phyloP scores from a whole-genome alignment of 2,113 vertebrate species.

The Electrona antarctica region DNA sequence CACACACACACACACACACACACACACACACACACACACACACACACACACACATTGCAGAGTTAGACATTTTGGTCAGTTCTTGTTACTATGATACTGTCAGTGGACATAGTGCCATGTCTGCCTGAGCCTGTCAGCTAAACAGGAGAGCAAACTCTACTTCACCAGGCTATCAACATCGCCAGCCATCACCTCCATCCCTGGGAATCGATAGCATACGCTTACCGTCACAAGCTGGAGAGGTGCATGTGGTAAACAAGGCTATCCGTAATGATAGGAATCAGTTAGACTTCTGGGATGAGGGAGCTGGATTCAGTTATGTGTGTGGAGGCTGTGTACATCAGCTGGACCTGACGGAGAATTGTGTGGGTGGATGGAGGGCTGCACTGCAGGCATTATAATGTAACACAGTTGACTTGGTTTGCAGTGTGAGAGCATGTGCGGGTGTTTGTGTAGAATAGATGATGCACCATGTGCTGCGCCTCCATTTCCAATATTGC shows the following conservation, averaged over 20 bases:
- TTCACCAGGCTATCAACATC: conserved; percentile 23
- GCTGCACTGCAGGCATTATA: conserved; percentile 58
- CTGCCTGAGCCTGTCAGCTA: conserved; percentile 19
- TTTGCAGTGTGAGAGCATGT: conserved; percentile 56
- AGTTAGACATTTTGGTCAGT: conserved; percentile 28
- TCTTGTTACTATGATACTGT: conserved; percentile 24
- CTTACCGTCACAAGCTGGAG: not conserved
- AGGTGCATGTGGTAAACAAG: not conserved
- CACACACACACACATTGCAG: conserved; percentile 1
- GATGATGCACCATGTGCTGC: conserved; percentile 66
- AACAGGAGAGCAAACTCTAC: conserved; percentile 36
- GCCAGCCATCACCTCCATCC: not conserved
- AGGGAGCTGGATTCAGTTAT: conserved; percentile 12
- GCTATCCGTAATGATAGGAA: not conserved
- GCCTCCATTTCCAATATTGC: conserved; percentile 72
- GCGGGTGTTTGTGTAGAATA: conserved; percentile 63
- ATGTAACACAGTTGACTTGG: conserved; percentile 51
- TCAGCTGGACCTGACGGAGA: conserved; percentile 45
- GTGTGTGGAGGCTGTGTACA: conserved; percentile 36
- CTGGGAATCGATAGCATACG: not conserved
- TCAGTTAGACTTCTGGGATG: conserved; percentile 6
- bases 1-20: not conserved
- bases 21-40: conserved; percentile 1
- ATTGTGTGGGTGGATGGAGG: conserved; percentile 55
- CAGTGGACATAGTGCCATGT: not conserved